Percentiles rank a stretch among this genome's conserved stretches.
These are phyloP conservation scores for Eilema griseolum DNA, from an alignment of 2,888 invertebrate genomes.

Conservation along the genomic window DNA sequence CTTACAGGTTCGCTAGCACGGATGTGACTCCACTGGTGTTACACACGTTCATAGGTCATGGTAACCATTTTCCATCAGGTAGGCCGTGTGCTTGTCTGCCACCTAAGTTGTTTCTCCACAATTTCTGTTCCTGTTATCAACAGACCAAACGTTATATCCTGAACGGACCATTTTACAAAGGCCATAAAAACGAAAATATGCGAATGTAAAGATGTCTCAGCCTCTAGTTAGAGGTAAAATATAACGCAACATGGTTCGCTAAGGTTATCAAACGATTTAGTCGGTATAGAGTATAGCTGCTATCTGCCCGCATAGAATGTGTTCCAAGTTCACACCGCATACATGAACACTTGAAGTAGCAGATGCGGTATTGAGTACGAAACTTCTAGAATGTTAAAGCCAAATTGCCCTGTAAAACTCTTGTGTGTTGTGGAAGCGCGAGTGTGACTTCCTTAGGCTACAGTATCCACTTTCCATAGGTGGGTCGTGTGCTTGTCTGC, in stretches of 20 bases:
- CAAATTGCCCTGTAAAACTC: no score
- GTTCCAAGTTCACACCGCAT: conserved; percentile 63
- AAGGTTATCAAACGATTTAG: conserved; percentile 61
- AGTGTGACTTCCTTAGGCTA: no score
- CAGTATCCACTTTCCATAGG: no score
- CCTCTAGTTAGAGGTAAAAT: conserved; percentile 33
- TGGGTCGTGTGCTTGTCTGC: no score
- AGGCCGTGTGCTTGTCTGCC: no score
- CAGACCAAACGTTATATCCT: not conserved
- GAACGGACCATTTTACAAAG: not conserved
- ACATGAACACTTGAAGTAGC: conserved; percentile 16
- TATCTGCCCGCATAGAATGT: conserved; percentile 59
- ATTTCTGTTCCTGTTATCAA: not conserved
- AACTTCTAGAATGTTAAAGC: not conserved
- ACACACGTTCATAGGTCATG: no score
- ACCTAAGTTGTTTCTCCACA: no score
- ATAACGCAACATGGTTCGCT: conserved; percentile 34
- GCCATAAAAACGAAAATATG: conserved; percentile 1
- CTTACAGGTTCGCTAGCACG: no score
- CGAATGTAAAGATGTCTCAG: conserved; percentile 16
- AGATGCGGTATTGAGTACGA: conserved; percentile 7
- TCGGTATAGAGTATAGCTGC: conserved; percentile 50
- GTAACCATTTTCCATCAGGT: no score
- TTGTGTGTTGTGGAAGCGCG: no score
- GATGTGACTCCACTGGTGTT: no score